Percentiles rank a stretch among this genome's conserved stretches.
Conservation (phyloP, 1,140 invertebrate species). For the Platorchestia sp. region DNA sequence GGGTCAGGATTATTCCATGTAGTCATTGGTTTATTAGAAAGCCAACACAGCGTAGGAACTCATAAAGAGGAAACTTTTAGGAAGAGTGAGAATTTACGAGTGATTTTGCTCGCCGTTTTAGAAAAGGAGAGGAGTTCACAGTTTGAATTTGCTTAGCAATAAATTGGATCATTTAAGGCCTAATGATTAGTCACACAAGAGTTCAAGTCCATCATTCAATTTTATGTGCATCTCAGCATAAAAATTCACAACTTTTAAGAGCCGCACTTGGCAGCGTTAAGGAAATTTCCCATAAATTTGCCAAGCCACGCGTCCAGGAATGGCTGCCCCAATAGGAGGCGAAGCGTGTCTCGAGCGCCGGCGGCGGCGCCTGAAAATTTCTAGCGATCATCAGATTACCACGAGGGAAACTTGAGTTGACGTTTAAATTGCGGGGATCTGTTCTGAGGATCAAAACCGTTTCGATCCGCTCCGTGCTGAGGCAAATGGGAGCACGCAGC, state of each 20-base stretch:
- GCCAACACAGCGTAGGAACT: too few species aligned
- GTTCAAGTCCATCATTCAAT: not conserved
- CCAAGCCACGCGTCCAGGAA: not conserved
- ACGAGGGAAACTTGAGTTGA: not conserved
- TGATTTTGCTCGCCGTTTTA: too few species aligned
- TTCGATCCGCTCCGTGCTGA: not conserved
- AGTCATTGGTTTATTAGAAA: too few species aligned
- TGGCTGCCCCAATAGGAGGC: not conserved
- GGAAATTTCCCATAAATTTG: not conserved
- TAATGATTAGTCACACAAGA: too few species aligned
- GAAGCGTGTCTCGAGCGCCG: not conserved
- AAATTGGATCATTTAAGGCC: too few species aligned
- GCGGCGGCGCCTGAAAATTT: not conserved
- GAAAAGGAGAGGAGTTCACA: too few species aligned
- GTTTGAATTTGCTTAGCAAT: too few species aligned
- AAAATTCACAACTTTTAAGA: not conserved
- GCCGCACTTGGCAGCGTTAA: not conserved
- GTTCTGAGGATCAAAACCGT: not conserved
- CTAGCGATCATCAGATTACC: not conserved
- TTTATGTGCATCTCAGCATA: not conserved
- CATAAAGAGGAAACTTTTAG: too few species aligned
- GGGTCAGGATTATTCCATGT: too few species aligned
- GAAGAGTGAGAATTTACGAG: too few species aligned
- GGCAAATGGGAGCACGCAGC: not conserved
- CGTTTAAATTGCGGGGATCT: not conserved